These are phyloP conservation scores for Trachymyrmex septentrionalis DNA, from an alignment of 1,140 invertebrate species.

Conservation along the genomic window DNA sequence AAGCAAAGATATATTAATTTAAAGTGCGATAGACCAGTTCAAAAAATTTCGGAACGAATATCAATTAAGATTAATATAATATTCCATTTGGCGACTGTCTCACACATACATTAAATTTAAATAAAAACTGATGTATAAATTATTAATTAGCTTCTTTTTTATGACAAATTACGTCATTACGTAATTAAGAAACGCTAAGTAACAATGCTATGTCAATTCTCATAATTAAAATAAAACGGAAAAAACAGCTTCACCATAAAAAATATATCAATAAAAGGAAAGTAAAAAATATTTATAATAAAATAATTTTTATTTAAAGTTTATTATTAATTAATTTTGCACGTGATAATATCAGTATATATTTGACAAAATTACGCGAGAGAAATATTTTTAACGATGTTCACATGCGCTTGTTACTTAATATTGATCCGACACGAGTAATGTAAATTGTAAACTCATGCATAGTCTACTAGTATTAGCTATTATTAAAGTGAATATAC, in stretches of 20 bases:
- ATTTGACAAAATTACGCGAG: neutral
- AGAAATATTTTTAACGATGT: slow-evolving; percentile 3
- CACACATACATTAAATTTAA: too few relatives aligned
- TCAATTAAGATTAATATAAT: too few relatives aligned
- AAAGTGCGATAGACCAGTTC: too few relatives aligned
- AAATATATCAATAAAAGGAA: neutral
- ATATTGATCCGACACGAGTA: slow-evolving; percentile 7
- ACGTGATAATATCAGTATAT: neutral
- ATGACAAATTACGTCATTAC: too few relatives aligned
- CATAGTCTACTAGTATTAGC: neutral
- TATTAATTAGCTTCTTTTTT: too few relatives aligned
- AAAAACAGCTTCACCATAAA: neutral
- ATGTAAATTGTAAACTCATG: neutral
- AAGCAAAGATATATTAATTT: too few relatives aligned
- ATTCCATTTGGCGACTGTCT: too few relatives aligned
- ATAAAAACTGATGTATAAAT: too few relatives aligned
- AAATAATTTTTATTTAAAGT: neutral
- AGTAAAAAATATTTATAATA: neutral
- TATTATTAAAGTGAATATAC: neutral
- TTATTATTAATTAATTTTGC: neutral
- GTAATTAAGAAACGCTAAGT: too few relatives aligned
- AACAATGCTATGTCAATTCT: too few relatives aligned
- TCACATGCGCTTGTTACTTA: slow-evolving; percentile 11
- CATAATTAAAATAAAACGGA: neutral
- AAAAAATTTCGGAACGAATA: too few relatives aligned